Evolutionary conservation across 2,797 vertebrate genomes (phyloP), one percentile per base, ranked within the genome.

Genomic region (Cacajao melanocephalus): DNA sequence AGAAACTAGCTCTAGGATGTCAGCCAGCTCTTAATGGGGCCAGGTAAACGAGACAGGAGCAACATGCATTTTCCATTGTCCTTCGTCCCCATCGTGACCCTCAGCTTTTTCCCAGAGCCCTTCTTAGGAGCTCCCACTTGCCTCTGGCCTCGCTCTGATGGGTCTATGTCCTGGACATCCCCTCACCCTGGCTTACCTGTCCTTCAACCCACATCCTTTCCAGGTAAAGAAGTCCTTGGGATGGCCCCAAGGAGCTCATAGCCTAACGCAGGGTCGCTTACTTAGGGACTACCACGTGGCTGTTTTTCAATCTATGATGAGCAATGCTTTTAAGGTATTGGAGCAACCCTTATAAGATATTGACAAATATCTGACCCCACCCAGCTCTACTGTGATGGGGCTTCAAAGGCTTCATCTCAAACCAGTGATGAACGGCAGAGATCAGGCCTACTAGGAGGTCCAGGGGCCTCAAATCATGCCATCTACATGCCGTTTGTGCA

Each of bases 271-370:
- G 36, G 10, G 26, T 73, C 19, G 9, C 78, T 84, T 5, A 33
- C 30, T 11, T 1, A 0, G 76, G 6, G n/a, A 41, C 30, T 20
- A 22, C 6, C 44, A 44, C 24, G 11, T 72, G 41, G 80, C 50
- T n/a, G 22, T 4, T 52, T n/a, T 22, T 48, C 15, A 2, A 33
- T 33, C 33, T 41, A 15, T 78, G 28, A 83, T 0, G 2, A 90
- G 39, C 58, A 22, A 12, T 5, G 2, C 81, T 73, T 48, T 14
- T n/a, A 64, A 70, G 10, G 48, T 33, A 41, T 14, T 9, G 33
- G 44, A 84, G 39, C 20, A 55, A 55, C 2, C 52, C 52, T 55
- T 20, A 55, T 55, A 22, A 22, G 52, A 55, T 8, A 57, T 15
- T 86, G 30, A 11, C 12, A 14, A 82, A 70, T 44, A 55, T 58